These are phyloP conservation scores for Brachionus asplanchnoidis DNA, from an alignment of 1,140 invertebrate species.

Conservation along the genomic window DNA sequence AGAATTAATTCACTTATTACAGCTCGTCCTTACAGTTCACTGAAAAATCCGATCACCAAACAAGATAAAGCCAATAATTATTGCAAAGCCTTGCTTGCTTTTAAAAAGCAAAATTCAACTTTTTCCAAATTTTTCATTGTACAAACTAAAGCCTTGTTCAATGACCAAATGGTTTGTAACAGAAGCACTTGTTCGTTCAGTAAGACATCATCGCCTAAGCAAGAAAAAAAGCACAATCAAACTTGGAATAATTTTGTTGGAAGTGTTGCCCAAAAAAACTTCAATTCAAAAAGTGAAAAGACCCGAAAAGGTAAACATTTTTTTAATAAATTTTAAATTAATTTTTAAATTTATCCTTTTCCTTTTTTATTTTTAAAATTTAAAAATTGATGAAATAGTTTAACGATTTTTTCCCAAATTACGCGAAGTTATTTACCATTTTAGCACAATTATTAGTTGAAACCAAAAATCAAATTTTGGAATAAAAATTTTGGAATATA, in stretches of 20 bases:
- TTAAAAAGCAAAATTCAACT: slow-evolving; percentile 17
- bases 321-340: background rate
- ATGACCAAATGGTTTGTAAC: background rate
- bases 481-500: too few species aligned
- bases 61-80: background rate
- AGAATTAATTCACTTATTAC: background rate
- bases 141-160: background rate
- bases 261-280: background rate
- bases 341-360: too few species aligned
- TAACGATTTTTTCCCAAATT: too few species aligned
- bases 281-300: background rate
- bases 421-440: too few species aligned
- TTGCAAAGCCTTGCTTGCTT: background rate
- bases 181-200: background rate
- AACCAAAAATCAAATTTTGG: too few species aligned
- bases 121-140: slow-evolving; percentile 11
- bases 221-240: background rate
- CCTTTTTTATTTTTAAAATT: too few species aligned
- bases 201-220: background rate
- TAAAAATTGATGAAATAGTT: too few species aligned
- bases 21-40: background rate
- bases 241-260: background rate
- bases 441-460: too few species aligned
- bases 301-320: background rate
- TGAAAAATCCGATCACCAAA: background rate